Conservation (phyloP, 2,888 invertebrate species). For the Leucania comma region DNA sequence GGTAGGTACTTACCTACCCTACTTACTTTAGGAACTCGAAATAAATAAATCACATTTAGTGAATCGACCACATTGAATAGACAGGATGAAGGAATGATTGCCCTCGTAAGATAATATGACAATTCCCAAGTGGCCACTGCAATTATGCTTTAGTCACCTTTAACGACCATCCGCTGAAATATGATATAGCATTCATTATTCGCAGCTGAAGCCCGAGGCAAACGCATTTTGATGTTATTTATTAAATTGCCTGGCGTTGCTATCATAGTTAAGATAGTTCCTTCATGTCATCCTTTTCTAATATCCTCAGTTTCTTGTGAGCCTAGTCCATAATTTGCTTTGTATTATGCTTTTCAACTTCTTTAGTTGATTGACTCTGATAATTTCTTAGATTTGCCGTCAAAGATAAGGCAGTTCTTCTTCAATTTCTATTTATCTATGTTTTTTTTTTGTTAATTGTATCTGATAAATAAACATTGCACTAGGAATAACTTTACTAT, state of each 20-base stretch:
- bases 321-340: slow-evolving; percentile 17
- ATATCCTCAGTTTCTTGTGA: slow-evolving; percentile 24
- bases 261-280: neutral
- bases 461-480: too few species aligned
- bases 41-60: neutral
- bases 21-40: neutral
- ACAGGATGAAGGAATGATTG: neutral
- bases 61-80: neutral
- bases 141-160: slow-evolving; percentile 30
- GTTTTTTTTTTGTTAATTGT: too few species aligned
- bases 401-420: neutral
- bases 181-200: slow-evolving; percentile 9
- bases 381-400: neutral
- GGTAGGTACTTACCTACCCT: too few species aligned
- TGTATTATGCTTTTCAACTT: neutral
- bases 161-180: slow-evolving; percentile 14
- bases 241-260: neutral
- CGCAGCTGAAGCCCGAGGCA: slow-evolving; percentile 16
- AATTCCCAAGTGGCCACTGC: neutral
- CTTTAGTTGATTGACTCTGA: neutral
- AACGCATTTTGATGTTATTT: neutral
- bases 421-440: too few species aligned
- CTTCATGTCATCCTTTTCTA: neutral
- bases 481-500: neutral
- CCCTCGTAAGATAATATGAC: neutral